Evolutionary conservation across 1,140 invertebrate species (phyloP), one percentile per base, ranked within the genome.

Genomic region (Diabrotica virgifera): DNA sequence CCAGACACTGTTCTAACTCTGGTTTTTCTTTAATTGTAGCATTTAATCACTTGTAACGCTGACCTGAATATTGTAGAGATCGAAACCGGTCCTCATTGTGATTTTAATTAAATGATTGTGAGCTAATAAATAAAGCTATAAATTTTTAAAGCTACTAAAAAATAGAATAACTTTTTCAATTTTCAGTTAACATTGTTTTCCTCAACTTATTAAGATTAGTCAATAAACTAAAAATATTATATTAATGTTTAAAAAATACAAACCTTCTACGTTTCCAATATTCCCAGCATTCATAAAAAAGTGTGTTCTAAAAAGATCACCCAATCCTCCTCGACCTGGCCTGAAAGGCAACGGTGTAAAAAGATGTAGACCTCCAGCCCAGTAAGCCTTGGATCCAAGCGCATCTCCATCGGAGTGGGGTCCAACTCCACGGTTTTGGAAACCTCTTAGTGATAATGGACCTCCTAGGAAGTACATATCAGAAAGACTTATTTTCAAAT

Each of bases 381-480:
- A 96, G 80, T 90, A 96, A 59, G 87, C 82, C 80, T 55, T 63
- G 0, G 68, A 64, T 2, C 91, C 90, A 0, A 89, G 72, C 9
- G 87, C 82, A 77, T 86, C 84, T 52, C 88, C 88, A 70, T 93
- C 89, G 56, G 80, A 79, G 68, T 90, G 88, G 2, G 93, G 93
- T 0, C 94, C 94, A 13, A 92, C 87, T 35, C 93, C 93, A 70
- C 90, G 82, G 76, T 88, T 84, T 52, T 88, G 84, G 78, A 96
- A 97, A 11, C 94, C 95, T 74, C 94, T 80, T 8, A 96, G 71
- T 64, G 88, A 89, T 51, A 93, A 79, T 0, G 95, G 93, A 0
- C 95, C 94, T 37, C 95, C 95, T 36, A 96, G 80, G 78, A 90
- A 95, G 82, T 94, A 95, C 67, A 87, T 83, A 79, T 97, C 94